Evolutionary conservation across 2,797 vertebrate genomes (phyloP).

Genomic region (Odontamblyopus lacepedii): DNA sequence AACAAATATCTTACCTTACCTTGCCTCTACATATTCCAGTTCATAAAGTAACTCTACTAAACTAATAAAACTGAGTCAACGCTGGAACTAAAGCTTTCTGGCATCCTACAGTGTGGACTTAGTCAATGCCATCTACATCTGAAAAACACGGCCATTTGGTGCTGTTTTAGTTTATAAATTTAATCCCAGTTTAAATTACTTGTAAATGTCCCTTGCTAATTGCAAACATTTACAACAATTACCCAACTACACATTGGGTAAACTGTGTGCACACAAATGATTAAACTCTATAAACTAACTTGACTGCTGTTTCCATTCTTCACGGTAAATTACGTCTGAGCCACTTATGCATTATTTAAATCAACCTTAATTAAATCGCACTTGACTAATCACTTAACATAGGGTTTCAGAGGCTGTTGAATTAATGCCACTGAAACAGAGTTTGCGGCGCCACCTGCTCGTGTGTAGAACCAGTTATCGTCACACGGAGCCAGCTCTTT

Average conservation of each 20-base stretch:
- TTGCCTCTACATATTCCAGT: no score
- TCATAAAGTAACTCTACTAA: no score
- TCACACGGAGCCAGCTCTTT: slow-evolving; percentile 84
- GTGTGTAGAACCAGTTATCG: slow-evolving; percentile 88
- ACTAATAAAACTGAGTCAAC: background rate
- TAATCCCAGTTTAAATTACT: background rate
- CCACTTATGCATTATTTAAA: slow-evolving; percentile 12
- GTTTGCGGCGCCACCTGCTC: slow-evolving; percentile 75
- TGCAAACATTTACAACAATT: slow-evolving; percentile 12
- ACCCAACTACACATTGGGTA: slow-evolving; percentile 2
- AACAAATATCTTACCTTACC: no score
- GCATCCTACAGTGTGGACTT: background rate
- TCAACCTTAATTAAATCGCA: slow-evolving; percentile 6
- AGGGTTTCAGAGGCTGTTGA: slow-evolving; percentile 1
- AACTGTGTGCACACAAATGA: slow-evolving; percentile 8
- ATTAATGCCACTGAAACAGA: slow-evolving; percentile 10
- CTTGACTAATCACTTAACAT: background rate
- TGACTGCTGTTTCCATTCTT: slow-evolving; percentile 13
- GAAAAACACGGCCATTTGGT: background rate
- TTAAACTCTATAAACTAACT: slow-evolving; percentile 4
- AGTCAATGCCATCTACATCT: background rate
- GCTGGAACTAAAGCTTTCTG: background rate
- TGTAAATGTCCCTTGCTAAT: background rate
- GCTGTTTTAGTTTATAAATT: background rate
- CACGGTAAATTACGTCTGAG: slow-evolving; percentile 4